Evolutionary conservation across 2,113 vertebrate genomes (phyloP), one percentile per base, ranked within the genome.

Genomic region (Chascanopsetta lugubris): DNA sequence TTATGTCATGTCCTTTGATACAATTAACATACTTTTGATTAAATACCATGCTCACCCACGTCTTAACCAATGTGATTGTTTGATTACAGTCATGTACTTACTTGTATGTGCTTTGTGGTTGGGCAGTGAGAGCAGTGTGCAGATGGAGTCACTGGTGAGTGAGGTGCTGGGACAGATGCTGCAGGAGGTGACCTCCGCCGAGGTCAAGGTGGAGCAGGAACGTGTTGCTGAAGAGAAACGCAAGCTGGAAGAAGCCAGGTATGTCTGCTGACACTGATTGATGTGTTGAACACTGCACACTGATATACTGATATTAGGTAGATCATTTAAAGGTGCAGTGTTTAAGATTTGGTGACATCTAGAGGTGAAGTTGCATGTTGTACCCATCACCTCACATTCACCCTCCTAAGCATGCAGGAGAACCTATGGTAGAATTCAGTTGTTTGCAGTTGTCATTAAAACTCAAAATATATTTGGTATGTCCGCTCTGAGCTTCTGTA

Each of bases 241-340:
- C 36, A 92, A 59, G 71, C 89, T 92, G 3, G 95, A 97, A 77
- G 93, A 96, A 75, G 91, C 93, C 67, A 94, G 95, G 97, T 95
- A 6, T 0, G 84, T 80, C 6, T 47, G 0, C 42, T 21, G 47
- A 42, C n/a, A 17, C 8, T 13, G 34, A 11, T 27, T 15, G 8
- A 12, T 1, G 1, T 38, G 36, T 38, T 57, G n/a, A 38, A 62
- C n/a, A 10, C 8, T 15, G 30, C n/a, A 6, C 12, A 0, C 4
- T 32, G 4, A n/a, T n/a, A n/a, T n/a, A n/a, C n/a, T n/a, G n/a
- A n/a, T n/a, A n/a, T n/a, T n/a, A n/a, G n/a, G n/a, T n/a, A n/a
- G n/a, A n/a, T n/a, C n/a, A n/a, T n/a, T n/a, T n/a, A n/a, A n/a
- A n/a, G n/a, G n/a, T n/a, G n/a, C n/a, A n/a, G n/a, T n/a, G n/a